These are phyloP conservation scores for Elephas maximus DNA, from an alignment of 2,113 vertebrate genomes.

Conservation along the genomic window DNA sequence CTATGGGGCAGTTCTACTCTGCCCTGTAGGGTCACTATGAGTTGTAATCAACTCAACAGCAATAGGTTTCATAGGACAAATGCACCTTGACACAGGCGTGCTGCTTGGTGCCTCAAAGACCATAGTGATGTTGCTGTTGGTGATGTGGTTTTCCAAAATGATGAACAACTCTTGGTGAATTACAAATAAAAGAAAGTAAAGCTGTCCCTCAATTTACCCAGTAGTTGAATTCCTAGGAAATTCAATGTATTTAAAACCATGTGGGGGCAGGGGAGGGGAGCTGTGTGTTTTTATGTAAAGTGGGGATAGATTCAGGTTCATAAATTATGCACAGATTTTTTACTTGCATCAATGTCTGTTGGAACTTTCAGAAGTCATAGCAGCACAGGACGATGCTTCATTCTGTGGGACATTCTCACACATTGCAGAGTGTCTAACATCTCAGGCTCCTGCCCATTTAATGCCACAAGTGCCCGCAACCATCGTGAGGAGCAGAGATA, in stretches of 20 bases:
- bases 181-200: slow-evolving; percentile 32
- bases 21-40: too few species aligned
- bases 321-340: slow-evolving; percentile 23
- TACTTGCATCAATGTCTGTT: not conserved
- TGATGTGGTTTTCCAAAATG: slow-evolving; percentile 26
- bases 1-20: too few species aligned
- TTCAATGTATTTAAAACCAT: not conserved
- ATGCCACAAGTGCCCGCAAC: not conserved
- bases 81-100: not conserved
- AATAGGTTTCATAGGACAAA: not conserved
- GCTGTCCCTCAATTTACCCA: not conserved
- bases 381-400: not conserved
- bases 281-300: not conserved
- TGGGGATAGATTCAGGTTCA: not conserved
- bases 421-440: not conserved
- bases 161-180: not conserved
- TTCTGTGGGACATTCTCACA: not conserved
- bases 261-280: not conserved
- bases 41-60: too few species aligned
- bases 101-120: not conserved
- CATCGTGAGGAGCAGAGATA: not conserved
- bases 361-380: not conserved
- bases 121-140: not conserved
- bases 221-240: not conserved
- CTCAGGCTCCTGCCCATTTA: not conserved